Conservation (phyloP, 2,797 vertebrate genomes). For the Pseudocheirus occidentalis region DNA sequence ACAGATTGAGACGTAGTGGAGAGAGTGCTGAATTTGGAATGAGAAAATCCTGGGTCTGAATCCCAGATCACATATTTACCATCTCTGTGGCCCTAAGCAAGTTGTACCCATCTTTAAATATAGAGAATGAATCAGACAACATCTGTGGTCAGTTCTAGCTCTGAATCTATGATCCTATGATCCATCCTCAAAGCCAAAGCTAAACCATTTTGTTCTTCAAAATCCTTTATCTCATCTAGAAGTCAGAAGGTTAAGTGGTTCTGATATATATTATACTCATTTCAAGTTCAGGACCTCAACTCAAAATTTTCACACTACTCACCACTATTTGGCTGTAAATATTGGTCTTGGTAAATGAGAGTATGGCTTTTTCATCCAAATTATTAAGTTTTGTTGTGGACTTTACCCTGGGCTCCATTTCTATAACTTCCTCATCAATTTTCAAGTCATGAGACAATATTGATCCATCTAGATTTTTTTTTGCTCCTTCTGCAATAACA, state of each 20-base stretch:
- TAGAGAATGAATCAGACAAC: background rate
- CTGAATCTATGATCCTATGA: background rate
- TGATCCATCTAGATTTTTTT: conserved; percentile 69
- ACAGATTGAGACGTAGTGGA: background rate
- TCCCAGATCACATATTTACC: background rate
- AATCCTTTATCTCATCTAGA: background rate
- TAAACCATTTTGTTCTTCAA: conserved; percentile 26
- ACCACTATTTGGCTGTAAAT: conserved; percentile 90
- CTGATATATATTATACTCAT: background rate
- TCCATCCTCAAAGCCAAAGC: background rate
- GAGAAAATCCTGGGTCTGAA: background rate
- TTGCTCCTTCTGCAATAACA: conserved; percentile 70
- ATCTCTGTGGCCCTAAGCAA: background rate
- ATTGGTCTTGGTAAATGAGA: conserved; percentile 85
- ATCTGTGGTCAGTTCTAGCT: background rate
- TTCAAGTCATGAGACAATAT: conserved; percentile 76
- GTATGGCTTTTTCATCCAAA: conserved; percentile 88
- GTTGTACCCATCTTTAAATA: background rate
- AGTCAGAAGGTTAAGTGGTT: background rate
- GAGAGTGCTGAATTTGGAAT: too few species aligned
- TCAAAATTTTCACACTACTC: conserved; percentile 71
- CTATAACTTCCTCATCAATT: conserved; percentile 85
- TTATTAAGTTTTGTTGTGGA: conserved; percentile 84
- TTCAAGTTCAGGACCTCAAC: background rate
- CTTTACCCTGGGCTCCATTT: conserved; percentile 87